Conservation (phyloP, 2,113 vertebrate genomes). For the Silurus glanis region DNA sequence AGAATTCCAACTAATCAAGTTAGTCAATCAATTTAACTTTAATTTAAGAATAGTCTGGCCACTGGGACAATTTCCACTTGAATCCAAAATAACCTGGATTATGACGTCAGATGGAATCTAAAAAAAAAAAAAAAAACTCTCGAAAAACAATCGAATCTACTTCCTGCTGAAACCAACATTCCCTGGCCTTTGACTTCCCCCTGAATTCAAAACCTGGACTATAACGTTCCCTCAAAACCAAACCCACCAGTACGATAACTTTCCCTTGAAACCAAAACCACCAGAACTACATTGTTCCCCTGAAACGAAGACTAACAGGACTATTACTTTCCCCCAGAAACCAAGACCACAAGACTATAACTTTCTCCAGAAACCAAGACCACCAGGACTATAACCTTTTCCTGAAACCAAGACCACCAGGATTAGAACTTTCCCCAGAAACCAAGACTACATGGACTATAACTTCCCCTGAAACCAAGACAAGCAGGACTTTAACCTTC, state of each 20-base stretch:
- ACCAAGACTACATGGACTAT: no score
- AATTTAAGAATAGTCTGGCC: background rate
- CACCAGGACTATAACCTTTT: background rate
- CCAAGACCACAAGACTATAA: background rate
- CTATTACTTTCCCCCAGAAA: background rate
- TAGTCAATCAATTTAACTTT: no score
- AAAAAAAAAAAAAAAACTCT: no score
- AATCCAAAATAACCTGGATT: background rate
- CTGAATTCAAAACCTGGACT: background rate
- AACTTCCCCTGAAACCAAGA: background rate
- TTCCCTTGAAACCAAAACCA: background rate
- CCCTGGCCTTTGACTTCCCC: background rate
- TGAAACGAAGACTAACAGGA: no score
- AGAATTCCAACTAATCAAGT: no score
- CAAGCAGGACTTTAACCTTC: no score
- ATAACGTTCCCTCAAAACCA: background rate
- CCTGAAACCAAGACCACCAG: background rate
- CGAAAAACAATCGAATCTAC: background rate
- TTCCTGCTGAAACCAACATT: background rate
- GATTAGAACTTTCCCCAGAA: background rate
- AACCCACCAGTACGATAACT: background rate
- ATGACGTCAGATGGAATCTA: background rate
- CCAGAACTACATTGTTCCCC: background rate
- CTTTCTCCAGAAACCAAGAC: background rate
- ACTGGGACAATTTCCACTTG: background rate